phyloP scores from a whole-genome alignment of 2,797 vertebrate genomes.

The Sphenopsis melanotis region DNA sequence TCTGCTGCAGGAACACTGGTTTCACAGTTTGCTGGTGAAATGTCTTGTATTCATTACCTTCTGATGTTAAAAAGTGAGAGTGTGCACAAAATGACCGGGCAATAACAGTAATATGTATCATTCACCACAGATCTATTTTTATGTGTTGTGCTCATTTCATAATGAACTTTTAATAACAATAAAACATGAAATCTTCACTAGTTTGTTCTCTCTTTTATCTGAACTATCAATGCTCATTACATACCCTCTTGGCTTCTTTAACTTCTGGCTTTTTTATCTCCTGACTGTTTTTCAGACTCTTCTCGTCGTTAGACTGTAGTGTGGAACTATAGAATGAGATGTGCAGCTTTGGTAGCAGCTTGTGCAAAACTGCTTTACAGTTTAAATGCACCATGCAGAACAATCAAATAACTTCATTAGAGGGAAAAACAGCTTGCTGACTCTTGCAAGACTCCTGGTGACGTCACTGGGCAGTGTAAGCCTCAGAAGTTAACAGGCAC shows the following conservation, averaged over 20 bases:
- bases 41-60: neutral
- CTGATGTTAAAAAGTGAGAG: constrained; percentile 7
- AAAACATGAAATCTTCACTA: constrained; percentile 9
- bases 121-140: constrained; percentile 58
- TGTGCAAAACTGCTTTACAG: neutral
- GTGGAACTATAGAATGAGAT: neutral
- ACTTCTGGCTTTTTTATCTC: neutral
- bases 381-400: neutral
- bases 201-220: neutral
- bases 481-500: neutral
- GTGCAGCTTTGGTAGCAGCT: neutral
- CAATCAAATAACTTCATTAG: neutral
- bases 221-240: neutral
- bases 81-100: neutral
- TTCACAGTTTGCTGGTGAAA: neutral
- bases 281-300: neutral
- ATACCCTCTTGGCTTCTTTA: neutral
- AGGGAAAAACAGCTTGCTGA: constrained; percentile 1
- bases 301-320: neutral
- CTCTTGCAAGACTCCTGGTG: neutral
- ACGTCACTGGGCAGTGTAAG: neutral
- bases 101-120: constrained; percentile 4
- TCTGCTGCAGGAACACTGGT: constrained; percentile 4
- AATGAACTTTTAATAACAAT: constrained; percentile 58
- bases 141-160: constrained; percentile 61